Evolutionary conservation across 2,113 vertebrate genomes (phyloP), one percentile per base, ranked within the genome.

Genomic region (Agelaius tricolor): DNA sequence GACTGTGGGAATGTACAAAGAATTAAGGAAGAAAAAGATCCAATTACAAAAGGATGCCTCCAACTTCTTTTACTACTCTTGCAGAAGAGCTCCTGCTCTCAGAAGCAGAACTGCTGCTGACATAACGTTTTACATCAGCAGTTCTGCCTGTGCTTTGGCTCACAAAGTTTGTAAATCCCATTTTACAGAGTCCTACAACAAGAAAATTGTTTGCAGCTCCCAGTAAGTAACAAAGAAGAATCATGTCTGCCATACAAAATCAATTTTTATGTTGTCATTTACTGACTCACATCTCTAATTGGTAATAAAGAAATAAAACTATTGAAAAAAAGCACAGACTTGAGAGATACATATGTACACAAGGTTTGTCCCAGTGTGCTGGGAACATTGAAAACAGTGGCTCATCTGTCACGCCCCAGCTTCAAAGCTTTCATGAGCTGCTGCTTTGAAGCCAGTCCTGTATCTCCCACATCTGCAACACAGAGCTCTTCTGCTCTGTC

Each of bases 391-490:
- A 67, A 58, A 67, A 81, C 19, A 62, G 66, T 1, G 41, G 30
- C 47, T 86, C 65, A 81, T 81, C 66, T 89, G 44, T 84, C 89
- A 93, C 5, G 1, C 19, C 13, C 7, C 72, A 72, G 39, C 69
- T 91, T 84, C 80, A 87, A 78, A 68, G 63, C 76, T 78, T 84
- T 65, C 37, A 74, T 3, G 28, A 94, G 61, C 43, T 13, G 22
- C 44, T 61, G 47, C 86, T 95, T 94, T 97, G 95, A 96, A 97
- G 91, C 15, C 43, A 67, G 59, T 46, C 37, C 58, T 72, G 1
- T 13, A 84, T 74, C 80, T 78, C 30, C 7, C 55, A 92, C 94
- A 95, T 96, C 76, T 96, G 94, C 94, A 81, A 28, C 4, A 67
- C 95, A 97, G 95, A 92, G 52, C 65, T 93, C 52, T 59, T 80